phyloP scores from a whole-genome alignment of 2,888 invertebrate species.

The Cepaea hortensis region DNA sequence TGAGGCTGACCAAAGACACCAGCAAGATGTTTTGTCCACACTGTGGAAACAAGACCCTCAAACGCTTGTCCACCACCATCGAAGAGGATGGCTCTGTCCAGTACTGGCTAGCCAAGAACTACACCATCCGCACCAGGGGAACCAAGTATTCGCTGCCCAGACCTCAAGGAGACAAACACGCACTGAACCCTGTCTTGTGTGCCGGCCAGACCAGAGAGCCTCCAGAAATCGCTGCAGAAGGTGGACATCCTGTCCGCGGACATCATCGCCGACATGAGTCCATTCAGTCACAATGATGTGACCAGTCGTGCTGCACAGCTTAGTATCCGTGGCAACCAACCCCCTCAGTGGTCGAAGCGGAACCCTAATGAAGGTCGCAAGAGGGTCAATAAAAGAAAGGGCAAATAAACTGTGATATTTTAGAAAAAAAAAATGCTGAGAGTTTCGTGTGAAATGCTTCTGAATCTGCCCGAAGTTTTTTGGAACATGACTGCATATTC shows the following conservation, averaged over 20 bases:
- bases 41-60: constrained; percentile 95
- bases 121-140: constrained; percentile 85
- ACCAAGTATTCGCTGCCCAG: constrained; percentile 85
- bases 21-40: constrained; percentile 94
- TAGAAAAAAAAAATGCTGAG: no score
- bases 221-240: constrained; percentile 78
- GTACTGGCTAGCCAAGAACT: constrained; percentile 70
- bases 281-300: constrained; percentile 91
- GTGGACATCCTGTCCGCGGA: constrained; percentile 83
- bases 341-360: constrained; percentile 62
- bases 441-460: no score
- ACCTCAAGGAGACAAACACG: constrained; percentile 94
- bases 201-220: constrained; percentile 83
- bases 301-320: constrained; percentile 82
- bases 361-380: constrained; percentile 70
- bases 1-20: constrained; percentile 87
- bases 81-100: constrained; percentile 82
- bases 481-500: no score
- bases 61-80: constrained; percentile 91
- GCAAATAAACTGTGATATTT: constrained; percentile 39
- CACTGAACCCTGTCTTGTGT: constrained; percentile 90
- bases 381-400: constrained; percentile 61
- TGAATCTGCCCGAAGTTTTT: no score
- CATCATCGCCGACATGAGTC: constrained; percentile 88
- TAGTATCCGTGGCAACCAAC: constrained; percentile 61